Evolutionary conservation across 2,797 vertebrate species (phyloP).

Genomic region (Cossypha heuglini): DNA sequence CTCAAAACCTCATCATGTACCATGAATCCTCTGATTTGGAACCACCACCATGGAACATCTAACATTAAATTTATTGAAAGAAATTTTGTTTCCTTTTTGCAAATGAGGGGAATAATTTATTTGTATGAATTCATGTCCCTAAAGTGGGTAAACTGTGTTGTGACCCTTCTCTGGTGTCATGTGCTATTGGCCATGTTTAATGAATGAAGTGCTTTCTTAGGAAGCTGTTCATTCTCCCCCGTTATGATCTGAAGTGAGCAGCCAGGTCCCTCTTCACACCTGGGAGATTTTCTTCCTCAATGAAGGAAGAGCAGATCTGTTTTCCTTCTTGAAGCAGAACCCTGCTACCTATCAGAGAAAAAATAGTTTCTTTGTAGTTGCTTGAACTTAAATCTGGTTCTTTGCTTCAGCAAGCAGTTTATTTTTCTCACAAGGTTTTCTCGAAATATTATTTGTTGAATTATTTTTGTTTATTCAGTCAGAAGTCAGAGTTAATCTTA

Average conservation of each 20-base stretch:
- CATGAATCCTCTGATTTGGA: background rate
- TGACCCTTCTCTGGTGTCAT: fast-evolving
- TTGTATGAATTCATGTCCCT: background rate
- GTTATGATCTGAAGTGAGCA: background rate
- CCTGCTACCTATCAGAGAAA: background rate
- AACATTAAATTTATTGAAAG: background rate
- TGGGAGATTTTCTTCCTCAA: background rate
- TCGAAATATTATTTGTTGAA: background rate
- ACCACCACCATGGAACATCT: background rate
- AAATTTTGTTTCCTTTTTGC: background rate
- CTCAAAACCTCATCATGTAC: background rate
- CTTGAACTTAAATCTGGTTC: background rate
- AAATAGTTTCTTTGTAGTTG: background rate
- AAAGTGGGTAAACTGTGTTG: fast-evolving
- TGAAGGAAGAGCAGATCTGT: background rate
- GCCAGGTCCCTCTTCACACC: fast-evolving
- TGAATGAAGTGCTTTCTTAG: background rate
- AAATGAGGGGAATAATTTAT: background rate
- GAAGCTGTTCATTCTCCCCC: background rate
- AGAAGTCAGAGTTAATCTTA: background rate
- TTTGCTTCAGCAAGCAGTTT: background rate
- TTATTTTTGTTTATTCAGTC: background rate
- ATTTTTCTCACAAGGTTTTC: background rate
- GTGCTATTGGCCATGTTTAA: background rate
- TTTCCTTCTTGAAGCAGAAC: background rate